Conservation (phyloP, 2,888 invertebrate genomes). For the Nowickia ferox region DNA sequence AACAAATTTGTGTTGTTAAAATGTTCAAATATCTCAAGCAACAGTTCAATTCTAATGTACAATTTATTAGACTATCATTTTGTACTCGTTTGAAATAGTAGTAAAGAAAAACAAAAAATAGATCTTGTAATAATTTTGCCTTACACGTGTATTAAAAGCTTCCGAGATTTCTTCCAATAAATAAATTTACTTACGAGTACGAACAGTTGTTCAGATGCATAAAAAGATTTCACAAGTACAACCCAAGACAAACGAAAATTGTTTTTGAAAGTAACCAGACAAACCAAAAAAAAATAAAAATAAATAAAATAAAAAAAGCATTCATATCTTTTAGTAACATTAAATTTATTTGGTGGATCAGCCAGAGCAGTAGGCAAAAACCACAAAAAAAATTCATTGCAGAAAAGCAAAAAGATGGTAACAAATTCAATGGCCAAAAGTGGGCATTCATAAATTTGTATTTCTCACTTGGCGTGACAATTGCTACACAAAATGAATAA, state of each 20-base stretch:
- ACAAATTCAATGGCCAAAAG: conserved; percentile 75
- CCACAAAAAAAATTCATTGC: not conserved
- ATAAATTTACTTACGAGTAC: conserved; percentile 43
- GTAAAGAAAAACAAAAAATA: conserved; percentile 6
- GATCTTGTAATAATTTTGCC: conserved; percentile 66
- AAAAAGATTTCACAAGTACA: conserved; percentile 45
- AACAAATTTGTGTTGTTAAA: conserved; percentile 58
- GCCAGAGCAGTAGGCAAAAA: conserved; percentile 37
- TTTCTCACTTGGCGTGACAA: conserved; percentile 82
- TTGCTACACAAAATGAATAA: conserved; percentile 79
- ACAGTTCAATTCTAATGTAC: conserved; percentile 57
- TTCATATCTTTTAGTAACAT: conserved; percentile 55
- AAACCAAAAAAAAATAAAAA: conserved; percentile 2
- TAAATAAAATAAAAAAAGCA: conserved; percentile 11
- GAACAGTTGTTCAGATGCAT: conserved; percentile 42
- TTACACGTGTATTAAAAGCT: conserved; percentile 71
- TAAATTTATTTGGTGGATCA: conserved; percentile 58
- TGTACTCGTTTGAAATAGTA: conserved; percentile 13
- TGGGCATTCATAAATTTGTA: conserved; percentile 83
- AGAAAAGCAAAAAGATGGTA: conserved; percentile 53
- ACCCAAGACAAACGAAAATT: conserved; percentile 14
- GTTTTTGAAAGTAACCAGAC: not conserved
- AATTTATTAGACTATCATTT: conserved; percentile 63
- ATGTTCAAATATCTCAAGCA: conserved; percentile 40
- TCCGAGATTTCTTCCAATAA: conserved; percentile 69